Percentiles rank a stretch among this genome's conserved stretches.
These are phyloP conservation scores for Icerya purchasi DNA, from an alignment of 2,888 invertebrate genomes.

Conservation along the genomic window DNA sequence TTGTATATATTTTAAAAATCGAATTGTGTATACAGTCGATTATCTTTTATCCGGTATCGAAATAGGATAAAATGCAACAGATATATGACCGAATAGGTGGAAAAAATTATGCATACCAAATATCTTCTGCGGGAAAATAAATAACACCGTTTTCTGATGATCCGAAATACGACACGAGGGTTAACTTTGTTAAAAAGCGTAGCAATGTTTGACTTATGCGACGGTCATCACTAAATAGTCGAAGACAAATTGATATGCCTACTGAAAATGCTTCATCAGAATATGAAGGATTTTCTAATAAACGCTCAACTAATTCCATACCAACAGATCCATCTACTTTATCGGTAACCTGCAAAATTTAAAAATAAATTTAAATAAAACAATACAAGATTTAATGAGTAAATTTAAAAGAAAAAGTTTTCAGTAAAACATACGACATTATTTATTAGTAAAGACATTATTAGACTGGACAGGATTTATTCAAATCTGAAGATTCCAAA, in stretches of 20 bases:
- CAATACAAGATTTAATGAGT: neutral
- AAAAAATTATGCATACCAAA: neutral
- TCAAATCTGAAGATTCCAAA: no score
- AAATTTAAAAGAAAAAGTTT: no score
- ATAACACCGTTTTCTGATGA: neutral
- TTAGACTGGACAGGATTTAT: no score
- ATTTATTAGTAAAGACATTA: no score
- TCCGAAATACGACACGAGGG: neutral
- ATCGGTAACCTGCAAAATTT: neutral
- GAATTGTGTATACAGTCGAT: no score
- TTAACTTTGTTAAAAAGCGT: neutral
- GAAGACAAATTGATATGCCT: neutral
- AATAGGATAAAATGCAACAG: no score
- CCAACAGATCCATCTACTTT: constrained; percentile 1
- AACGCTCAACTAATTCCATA: constrained; percentile 1
- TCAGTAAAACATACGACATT: no score
- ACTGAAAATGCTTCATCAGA: neutral
- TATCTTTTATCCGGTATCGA: no score
- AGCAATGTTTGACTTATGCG: neutral
- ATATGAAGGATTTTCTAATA: neutral
- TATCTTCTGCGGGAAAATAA: neutral
- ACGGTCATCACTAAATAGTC: neutral
- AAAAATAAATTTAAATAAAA: neutral
- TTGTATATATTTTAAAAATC: no score
- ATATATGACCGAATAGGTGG: no score